Percentiles rank a stretch among this genome's conserved stretches.
phyloP scores from a whole-genome alignment of 2,797 vertebrate species.

The Octomys mimax region DNA sequence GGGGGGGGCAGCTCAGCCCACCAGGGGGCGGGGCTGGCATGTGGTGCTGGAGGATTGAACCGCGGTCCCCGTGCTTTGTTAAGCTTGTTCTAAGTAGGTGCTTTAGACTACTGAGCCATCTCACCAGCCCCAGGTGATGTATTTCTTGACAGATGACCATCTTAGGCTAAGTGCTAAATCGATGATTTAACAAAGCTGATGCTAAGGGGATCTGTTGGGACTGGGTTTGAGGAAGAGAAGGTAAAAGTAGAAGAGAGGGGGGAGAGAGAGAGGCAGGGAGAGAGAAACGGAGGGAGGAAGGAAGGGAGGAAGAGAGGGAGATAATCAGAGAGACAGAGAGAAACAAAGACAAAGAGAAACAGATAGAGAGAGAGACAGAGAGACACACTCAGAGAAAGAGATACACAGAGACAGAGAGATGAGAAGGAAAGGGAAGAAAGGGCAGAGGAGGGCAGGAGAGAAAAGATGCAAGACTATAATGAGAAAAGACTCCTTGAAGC shows the following conservation, averaged over 20 bases:
- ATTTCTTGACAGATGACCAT: background rate
- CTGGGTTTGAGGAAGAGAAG: background rate
- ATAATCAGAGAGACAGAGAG: no score
- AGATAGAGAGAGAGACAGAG: background rate
- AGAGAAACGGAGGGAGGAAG: no score
- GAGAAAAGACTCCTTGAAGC: background rate
- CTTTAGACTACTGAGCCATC: no score
- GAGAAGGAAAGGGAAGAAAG: background rate
- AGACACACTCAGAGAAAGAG: background rate
- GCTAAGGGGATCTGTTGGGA: background rate
- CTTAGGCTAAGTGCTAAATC: slow-evolving; percentile 17
- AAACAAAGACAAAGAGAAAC: no score
- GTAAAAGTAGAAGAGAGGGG: background rate
- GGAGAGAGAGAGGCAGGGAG: background rate
- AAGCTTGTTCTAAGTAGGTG: no score
- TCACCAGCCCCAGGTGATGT: background rate
- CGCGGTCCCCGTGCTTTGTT: no score
- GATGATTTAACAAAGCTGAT: slow-evolving; percentile 43
- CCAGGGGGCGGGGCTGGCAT: no score
- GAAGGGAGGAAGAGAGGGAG: background rate
- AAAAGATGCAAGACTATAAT: background rate
- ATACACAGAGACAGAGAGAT: background rate
- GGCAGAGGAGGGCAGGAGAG: background rate
- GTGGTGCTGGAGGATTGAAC: no score
- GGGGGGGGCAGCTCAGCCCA: no score